Conservation (phyloP, 2,888 invertebrate species). For the Terebella lapidaria region DNA sequence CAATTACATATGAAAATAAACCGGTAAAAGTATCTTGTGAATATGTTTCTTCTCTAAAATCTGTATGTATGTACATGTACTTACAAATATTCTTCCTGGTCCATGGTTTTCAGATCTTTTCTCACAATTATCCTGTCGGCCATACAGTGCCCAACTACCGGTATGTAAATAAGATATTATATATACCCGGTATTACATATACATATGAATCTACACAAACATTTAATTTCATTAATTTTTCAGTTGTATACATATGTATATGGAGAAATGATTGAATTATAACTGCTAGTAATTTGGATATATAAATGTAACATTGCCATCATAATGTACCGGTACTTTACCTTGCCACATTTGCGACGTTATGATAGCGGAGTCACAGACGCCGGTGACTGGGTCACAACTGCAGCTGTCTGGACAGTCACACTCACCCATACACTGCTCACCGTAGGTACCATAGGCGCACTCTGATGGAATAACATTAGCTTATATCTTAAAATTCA, state of each 20-base stretch:
- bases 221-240: no score
- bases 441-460: conserved; percentile 38
- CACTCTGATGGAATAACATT: conserved; percentile 30
- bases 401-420: conserved; percentile 34
- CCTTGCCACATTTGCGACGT: neutral
- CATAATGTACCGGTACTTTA: no score
- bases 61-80: neutral
- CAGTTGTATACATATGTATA: no score
- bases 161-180: no score
- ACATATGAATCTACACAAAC: no score
- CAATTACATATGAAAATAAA: no score
- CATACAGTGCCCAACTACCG: conserved; percentile 2
- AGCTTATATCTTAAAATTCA: neutral
- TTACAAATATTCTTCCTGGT: neutral
- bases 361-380: neutral
- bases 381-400: conserved; percentile 42
- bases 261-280: neutral
- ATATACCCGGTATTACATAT: no score
- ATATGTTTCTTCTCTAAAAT: no score
- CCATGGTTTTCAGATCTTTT: neutral
- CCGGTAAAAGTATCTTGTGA: no score
- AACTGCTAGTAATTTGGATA: neutral
- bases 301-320: no score
- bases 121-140: neutral
- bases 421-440: conserved; percentile 34